phyloP scores from a whole-genome alignment of 2,888 invertebrate genomes.

The Brachypalpus laphriformis region DNA sequence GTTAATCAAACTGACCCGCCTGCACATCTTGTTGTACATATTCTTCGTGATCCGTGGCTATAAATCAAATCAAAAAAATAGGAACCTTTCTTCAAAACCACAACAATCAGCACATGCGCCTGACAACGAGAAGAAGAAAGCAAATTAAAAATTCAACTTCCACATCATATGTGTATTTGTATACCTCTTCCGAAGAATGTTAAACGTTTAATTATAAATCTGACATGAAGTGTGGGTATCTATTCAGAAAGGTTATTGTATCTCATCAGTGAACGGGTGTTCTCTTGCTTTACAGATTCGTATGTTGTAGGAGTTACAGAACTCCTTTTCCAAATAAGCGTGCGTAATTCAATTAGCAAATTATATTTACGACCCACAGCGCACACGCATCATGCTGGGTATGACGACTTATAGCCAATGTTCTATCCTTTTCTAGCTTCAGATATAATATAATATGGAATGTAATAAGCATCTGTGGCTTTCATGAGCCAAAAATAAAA shows the following conservation, averaged over 20 bases:
- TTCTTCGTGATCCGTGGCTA: conserved; percentile 19
- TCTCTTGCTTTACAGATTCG: background rate
- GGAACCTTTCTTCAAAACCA: conserved; percentile 18
- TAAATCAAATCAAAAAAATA: conserved; percentile 44
- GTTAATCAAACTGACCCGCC: conserved; percentile 47
- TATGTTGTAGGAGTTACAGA: conserved; percentile 27
- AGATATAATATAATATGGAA: conserved; percentile 17
- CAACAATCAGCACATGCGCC: conserved; percentile 32
- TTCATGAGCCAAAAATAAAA: conserved; percentile 39
- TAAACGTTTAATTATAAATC: conserved; percentile 51
- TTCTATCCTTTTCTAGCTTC: background rate
- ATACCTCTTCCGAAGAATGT: conserved; percentile 11
- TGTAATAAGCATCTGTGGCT: conserved; percentile 23
- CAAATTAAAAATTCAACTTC: conserved; percentile 33
- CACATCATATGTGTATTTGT: background rate
- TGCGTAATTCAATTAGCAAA: conserved; percentile 55
- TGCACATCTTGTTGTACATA: conserved; percentile 16
- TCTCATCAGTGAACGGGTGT: conserved; percentile 4
- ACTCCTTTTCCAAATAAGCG: background rate
- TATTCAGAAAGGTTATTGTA: conserved; percentile 42
- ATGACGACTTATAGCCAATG: background rate
- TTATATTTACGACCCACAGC: conserved; percentile 29
- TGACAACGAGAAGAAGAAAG: conserved; percentile 26
- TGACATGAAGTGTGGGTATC: conserved; percentile 31
- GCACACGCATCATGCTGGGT: conserved; percentile 32